Conservation (phyloP, 2,113 vertebrate genomes). For the Hylia prasina region DNA sequence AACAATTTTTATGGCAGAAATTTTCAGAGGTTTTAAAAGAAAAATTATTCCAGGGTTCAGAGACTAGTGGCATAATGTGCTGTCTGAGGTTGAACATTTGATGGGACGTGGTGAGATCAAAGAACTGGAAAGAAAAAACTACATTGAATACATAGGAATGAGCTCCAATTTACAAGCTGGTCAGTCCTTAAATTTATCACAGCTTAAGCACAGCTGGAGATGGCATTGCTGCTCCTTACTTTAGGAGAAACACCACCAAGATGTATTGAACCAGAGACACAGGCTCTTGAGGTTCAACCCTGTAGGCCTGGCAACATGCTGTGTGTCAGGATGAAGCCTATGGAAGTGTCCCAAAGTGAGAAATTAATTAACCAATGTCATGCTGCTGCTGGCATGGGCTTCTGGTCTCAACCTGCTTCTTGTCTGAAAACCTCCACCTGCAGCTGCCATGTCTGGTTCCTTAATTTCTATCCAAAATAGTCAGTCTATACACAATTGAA, state of each 20-base stretch:
- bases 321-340: not conserved
- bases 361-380: not conserved
- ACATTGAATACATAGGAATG: not conserved
- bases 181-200: not conserved
- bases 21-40: not conserved
- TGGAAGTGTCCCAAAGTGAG: not conserved
- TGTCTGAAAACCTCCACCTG: not conserved
- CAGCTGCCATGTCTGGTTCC: not conserved
- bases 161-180: not conserved
- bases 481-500: not conserved
- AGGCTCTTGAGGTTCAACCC: not conserved
- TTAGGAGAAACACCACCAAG: not conserved
- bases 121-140: not conserved
- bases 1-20: not conserved
- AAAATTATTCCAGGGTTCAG: not conserved
- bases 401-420: not conserved
- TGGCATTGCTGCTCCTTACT: not conserved
- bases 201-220: not conserved
- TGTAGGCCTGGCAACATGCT: not conserved
- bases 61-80: not conserved
- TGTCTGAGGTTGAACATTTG: not conserved
- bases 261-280: not conserved
- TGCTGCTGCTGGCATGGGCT: not conserved
- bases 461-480: not conserved
- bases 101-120: slow-evolving; percentile 35